These are phyloP conservation scores for Diarsia brunnea DNA, from an alignment of 2,888 invertebrate genomes.

Conservation along the genomic window DNA sequence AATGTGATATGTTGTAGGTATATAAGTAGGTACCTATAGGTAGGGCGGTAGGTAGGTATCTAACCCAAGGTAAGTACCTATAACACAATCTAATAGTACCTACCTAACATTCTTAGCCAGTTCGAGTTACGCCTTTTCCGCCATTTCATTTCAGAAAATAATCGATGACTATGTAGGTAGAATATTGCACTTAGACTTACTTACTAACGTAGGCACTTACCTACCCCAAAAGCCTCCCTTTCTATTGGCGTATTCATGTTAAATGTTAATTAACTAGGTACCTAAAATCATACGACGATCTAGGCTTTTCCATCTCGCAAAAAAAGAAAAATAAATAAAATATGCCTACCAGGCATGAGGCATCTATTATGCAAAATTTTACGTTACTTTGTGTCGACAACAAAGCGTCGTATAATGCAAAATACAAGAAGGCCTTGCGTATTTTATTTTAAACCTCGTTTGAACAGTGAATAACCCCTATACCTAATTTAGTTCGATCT, in stretches of 20 bases:
- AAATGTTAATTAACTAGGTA: neutral
- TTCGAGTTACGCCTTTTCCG: neutral
- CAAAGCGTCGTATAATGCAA: slow-evolving; percentile 26
- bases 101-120: too few relatives aligned
- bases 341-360: neutral
- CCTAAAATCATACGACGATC: too few relatives aligned
- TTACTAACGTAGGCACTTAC: neutral
- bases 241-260: neutral
- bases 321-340: neutral
- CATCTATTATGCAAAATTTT: slow-evolving; percentile 8
- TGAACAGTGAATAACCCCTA: slow-evolving; percentile 6
- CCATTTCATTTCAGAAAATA: neutral
- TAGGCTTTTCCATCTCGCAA: neutral
- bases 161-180: neutral
- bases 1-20: neutral
- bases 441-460: slow-evolving; percentile 33
- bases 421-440: slow-evolving; percentile 28
- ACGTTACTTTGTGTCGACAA: slow-evolving; percentile 26
- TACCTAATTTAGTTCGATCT: slow-evolving; percentile 44
- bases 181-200: neutral
- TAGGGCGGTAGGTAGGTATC: too few relatives aligned
- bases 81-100: too few relatives aligned
- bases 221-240: neutral
- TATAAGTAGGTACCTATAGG: neutral
- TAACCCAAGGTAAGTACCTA: too few relatives aligned